Conservation (phyloP, 1,140 invertebrate species). For the Triops longicaudatus region DNA sequence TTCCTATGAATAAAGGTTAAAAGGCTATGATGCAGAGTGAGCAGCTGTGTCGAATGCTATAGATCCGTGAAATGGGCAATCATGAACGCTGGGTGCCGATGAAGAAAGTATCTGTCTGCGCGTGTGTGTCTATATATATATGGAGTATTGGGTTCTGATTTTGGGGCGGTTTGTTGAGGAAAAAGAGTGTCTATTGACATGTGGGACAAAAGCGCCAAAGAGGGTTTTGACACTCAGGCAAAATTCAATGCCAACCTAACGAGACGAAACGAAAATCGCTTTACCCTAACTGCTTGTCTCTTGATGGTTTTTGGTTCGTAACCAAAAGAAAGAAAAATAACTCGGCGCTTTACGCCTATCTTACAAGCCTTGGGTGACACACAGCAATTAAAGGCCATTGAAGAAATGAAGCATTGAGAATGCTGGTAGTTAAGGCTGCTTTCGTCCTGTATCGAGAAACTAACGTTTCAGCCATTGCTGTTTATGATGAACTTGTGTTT, state of each 20-base stretch:
- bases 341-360: not conserved
- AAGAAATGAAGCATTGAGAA: too few species aligned
- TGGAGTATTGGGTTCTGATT: not conserved
- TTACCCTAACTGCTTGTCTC: not conserved
- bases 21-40: conserved; percentile 11
- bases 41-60: conserved; percentile 10
- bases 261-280: not conserved
- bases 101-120: not conserved
- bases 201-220: not conserved
- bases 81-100: conserved; percentile 13
- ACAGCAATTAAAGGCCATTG: not conserved
- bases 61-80: conserved; percentile 14
- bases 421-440: too few species aligned
- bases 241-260: conserved; percentile 4
- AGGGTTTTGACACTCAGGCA: not conserved
- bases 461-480: too few species aligned
- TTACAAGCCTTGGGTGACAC: not conserved
- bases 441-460: too few species aligned
- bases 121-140: not conserved
- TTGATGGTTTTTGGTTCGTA: not conserved
- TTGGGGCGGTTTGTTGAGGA: not conserved
- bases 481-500: too few species aligned
- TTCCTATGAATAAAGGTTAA: conserved; percentile 1
- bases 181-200: not conserved
- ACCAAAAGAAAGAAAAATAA: not conserved